Conservation (phyloP, 2,113 vertebrate genomes). For the Neoarius graeffei region DNA sequence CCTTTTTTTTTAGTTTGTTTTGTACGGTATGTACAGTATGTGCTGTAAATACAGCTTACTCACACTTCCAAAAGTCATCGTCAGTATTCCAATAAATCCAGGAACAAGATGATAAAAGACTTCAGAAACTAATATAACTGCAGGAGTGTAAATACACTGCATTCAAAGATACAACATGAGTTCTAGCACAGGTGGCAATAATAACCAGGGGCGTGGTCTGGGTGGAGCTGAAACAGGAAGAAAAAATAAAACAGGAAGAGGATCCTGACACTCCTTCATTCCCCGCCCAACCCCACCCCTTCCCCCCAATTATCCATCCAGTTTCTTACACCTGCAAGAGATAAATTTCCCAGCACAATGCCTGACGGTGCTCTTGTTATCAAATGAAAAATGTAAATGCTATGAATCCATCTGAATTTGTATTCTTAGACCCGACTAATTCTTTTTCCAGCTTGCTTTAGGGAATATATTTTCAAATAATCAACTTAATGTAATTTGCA, state of each 20-base stretch:
- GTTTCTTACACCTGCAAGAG: not conserved
- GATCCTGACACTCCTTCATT: not conserved
- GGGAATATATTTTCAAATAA: constrained; percentile 10
- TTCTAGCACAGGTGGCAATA: not conserved
- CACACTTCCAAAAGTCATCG: not conserved
- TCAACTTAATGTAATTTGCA: constrained; percentile 14
- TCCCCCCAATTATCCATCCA: not conserved
- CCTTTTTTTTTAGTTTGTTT: not conserved
- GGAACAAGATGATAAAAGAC: not conserved
- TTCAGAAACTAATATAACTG: not conserved
- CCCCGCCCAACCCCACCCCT: too few species aligned
- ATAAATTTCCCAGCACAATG: not conserved
- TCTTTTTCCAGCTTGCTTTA: not conserved
- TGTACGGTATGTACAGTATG: not conserved
- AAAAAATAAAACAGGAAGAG: not conserved
- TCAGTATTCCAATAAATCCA: not conserved
- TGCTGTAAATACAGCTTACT: not conserved
- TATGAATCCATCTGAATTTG: constrained; percentile 8
- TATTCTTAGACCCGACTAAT: not conserved
- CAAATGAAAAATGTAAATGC: constrained; percentile 10
- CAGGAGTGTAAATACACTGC: not conserved
- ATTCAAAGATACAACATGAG: not conserved
- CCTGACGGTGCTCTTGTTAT: not conserved
- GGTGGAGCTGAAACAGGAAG: not conserved
- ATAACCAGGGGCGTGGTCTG: not conserved